Conservation (phyloP, 2,888 invertebrate species). For the Parnassius mnemosyne region DNA sequence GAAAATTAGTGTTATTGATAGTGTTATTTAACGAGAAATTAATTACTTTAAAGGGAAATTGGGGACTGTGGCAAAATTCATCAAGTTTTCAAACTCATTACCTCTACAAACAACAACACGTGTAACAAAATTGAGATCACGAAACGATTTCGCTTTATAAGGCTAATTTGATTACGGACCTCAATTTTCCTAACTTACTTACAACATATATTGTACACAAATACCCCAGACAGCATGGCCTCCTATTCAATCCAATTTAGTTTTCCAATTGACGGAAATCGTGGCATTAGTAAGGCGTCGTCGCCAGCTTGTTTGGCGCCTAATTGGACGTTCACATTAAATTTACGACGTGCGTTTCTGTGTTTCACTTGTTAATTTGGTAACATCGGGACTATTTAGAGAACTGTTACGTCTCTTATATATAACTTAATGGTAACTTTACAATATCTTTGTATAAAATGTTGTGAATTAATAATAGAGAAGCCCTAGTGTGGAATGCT, state of each 20-base stretch:
- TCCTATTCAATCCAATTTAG: constrained; percentile 17
- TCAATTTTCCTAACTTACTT: not conserved
- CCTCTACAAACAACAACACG: too few relatives aligned
- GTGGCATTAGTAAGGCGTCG: constrained; percentile 10
- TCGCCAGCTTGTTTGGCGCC: constrained; percentile 4
- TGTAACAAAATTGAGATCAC: too few relatives aligned
- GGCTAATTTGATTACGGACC: not conserved
- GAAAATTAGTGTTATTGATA: too few relatives aligned
- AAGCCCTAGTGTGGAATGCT: too few relatives aligned
- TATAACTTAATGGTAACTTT: too few relatives aligned
- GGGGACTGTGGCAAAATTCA: too few relatives aligned
- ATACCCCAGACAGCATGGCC: not conserved
- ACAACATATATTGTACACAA: not conserved
- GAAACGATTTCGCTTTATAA: too few relatives aligned
- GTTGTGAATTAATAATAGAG: too few relatives aligned
- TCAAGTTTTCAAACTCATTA: too few relatives aligned
- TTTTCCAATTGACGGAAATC: constrained; percentile 12
- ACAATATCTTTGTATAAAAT: too few relatives aligned
- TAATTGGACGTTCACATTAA: constrained; percentile 17
- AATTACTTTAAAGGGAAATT: too few relatives aligned
- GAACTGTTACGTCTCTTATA: constrained; percentile 5
- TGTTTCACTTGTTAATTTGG: constrained; percentile 16
- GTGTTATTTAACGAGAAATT: too few relatives aligned
- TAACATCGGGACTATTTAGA: constrained; percentile 17
- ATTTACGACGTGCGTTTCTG: constrained; percentile 11